phyloP scores from a whole-genome alignment of 2,888 invertebrate genomes.

The Papilio gigon region DNA sequence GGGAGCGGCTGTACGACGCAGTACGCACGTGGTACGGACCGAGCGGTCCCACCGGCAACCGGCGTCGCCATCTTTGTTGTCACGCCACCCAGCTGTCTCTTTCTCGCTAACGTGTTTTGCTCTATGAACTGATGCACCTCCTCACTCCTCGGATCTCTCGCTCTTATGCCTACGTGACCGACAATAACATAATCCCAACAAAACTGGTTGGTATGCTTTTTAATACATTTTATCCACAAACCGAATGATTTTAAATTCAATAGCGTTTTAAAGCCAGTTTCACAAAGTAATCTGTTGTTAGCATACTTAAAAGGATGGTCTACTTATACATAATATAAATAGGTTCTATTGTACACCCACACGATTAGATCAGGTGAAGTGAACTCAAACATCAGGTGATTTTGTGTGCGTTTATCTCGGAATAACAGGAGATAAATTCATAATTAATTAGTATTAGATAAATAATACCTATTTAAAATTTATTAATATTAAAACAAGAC shows the following conservation, averaged over 20 bases:
- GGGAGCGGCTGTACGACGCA: conserved; percentile 69
- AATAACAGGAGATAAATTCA: conserved; percentile 41
- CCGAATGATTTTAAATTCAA: conserved; percentile 22
- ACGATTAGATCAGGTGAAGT: conserved; percentile 43
- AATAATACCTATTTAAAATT: conserved; percentile 17
- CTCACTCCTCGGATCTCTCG: conserved; percentile 58
- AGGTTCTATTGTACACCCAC: conserved; percentile 5
- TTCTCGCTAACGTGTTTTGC: conserved; percentile 54
- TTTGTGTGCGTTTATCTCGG: conserved; percentile 34
- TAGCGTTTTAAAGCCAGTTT: conserved; percentile 44
- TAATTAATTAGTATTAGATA: conserved; percentile 20
- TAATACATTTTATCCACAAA: conserved; percentile 47
- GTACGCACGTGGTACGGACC: conserved; percentile 75
- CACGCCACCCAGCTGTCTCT: conserved; percentile 71
- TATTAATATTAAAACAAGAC: background rate
- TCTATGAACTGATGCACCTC: conserved; percentile 52
- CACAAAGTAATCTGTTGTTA: conserved; percentile 50
- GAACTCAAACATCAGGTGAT: conserved; percentile 44
- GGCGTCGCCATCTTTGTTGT: conserved; percentile 80
- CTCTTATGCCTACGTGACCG: conserved; percentile 76
- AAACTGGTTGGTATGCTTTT: conserved; percentile 54
- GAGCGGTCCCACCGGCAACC: conserved; percentile 77
- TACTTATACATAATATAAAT: background rate
- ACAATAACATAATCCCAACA: conserved; percentile 73
- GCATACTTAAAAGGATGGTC: conserved; percentile 42